Evolutionary conservation across 2,797 vertebrate species (phyloP).

Genomic region (Dicrostonyx torquatus): DNA sequence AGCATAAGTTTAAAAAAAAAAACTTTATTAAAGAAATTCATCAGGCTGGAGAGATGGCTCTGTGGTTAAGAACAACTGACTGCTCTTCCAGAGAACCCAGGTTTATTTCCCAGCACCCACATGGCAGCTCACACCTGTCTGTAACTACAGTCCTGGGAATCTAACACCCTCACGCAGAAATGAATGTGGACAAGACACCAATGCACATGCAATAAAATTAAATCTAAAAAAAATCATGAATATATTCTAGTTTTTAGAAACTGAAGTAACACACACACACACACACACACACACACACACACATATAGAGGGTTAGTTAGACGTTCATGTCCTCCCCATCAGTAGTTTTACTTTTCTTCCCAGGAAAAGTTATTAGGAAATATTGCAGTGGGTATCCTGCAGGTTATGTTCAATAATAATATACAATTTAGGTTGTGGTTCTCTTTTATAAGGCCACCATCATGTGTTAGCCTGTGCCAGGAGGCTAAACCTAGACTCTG

Average conservation of each 20-base stretch:
- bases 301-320: neutral
- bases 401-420: neutral
- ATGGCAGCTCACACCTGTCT: no score
- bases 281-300: no score
- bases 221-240: no score
- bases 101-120: no score
- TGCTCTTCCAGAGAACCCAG: no score
- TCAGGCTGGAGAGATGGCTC: no score
- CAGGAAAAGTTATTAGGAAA: neutral
- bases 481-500: neutral
- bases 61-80: no score
- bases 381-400: neutral
- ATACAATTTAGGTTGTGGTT: neutral
- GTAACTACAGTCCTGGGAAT: no score
- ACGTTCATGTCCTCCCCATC: neutral
- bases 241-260: conserved; percentile 1
- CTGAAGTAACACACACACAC: neutral
- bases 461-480: neutral
- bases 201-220: no score
- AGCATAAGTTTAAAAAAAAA: neutral
- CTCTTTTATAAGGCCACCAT: neutral
- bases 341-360: conserved; percentile 3
- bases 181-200: no score
- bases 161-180: no score
- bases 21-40: no score